Base-by-base conservation (phyloP, 2,888 invertebrate species). In the Hirtodrosophila cameraria region DNA sequence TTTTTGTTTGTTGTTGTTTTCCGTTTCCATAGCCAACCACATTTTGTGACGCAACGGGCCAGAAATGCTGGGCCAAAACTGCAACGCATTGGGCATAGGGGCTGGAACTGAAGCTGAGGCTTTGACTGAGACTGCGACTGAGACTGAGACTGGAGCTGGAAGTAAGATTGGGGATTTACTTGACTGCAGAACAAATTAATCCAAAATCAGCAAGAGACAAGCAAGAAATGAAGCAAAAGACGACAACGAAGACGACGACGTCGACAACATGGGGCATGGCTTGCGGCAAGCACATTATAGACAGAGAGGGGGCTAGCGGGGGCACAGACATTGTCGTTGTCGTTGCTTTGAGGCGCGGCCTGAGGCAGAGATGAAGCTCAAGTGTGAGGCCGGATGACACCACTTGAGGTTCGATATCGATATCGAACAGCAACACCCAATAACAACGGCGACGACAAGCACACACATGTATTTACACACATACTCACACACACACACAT, bases 181-280 rank as follows among this genome's bases (percentile, higher is more conserved):
- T 72, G 65, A 63, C 75, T 75, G 88, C 77, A 77, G 82, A 79
- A 88, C 88, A 88, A 88, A 88, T 88, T 89, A 89, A 89, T 88
- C 88, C 89, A 82, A 88, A 89, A 88, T 89, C 89, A 88, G 77
- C 70, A 85, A 75, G 73, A 75, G 76, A 86, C 78, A 87, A 84
- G 82, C 66, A 53, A 54, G 48, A 71, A 67, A 57, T 61, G 70
- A 73, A 57, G 57, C 69, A 65, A 52, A 58, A 33, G 55, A 36
- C 42, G 38, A 25, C 13, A 54, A 55, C 45, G 33, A 60, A 35
- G 23, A 52, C 46, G 27, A 49, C 23, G 23, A 23, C 23, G 23
- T 7, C 23, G 23, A 23, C 23, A 66, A 55, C 67, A 62, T 65
- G 58, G 23, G 50, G 57, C 67, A 61, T 64, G 67, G n/a, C 25